Evolutionary conservation across 1,140 invertebrate genomes (phyloP).

Genomic region (Ectropis grisescens): DNA sequence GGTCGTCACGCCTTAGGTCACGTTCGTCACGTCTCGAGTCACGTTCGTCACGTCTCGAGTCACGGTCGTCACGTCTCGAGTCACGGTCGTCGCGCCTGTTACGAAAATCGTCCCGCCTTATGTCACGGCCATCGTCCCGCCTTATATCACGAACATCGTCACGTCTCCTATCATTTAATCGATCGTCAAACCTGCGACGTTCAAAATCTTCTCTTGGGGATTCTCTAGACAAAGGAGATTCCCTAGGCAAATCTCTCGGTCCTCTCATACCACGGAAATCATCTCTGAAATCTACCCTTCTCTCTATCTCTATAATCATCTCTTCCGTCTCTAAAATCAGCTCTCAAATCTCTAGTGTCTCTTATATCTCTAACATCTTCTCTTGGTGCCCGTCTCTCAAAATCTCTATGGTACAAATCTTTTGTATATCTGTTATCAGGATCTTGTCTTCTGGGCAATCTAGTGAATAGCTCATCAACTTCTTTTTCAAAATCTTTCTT

Average conservation of each 20-base stretch:
- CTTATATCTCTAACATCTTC: conserved; percentile 13
- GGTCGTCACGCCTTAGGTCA: conserved; percentile 4
- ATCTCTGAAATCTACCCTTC: conserved; percentile 19
- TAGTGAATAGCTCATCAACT: conserved; percentile 40
- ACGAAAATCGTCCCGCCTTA: background rate
- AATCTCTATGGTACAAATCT: conserved; percentile 19
- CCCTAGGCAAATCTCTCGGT: conserved; percentile 23
- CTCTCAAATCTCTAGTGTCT: conserved; percentile 14
- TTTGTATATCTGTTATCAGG: conserved; percentile 8
- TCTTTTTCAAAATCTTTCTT: conserved; percentile 50
- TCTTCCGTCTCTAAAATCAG: conserved; percentile 17
- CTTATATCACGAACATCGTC: too few species aligned
- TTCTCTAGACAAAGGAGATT: too few species aligned
- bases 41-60: conserved; percentile 4
- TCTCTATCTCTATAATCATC: too few species aligned
- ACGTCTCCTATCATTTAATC: conserved; percentile 36
- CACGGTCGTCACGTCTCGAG: conserved; percentile 40
- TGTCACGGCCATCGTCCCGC: too few species aligned
- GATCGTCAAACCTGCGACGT: conserved; percentile 26
- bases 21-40: background rate
- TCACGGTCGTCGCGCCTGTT: background rate
- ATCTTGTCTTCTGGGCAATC: conserved; percentile 24
- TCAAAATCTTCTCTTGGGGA: too few species aligned
- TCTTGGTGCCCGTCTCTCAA: conserved; percentile 22
- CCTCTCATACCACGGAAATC: conserved; percentile 14